phyloP scores from a whole-genome alignment of 2,797 vertebrate genomes.

The Urophycis tenuis region DNA sequence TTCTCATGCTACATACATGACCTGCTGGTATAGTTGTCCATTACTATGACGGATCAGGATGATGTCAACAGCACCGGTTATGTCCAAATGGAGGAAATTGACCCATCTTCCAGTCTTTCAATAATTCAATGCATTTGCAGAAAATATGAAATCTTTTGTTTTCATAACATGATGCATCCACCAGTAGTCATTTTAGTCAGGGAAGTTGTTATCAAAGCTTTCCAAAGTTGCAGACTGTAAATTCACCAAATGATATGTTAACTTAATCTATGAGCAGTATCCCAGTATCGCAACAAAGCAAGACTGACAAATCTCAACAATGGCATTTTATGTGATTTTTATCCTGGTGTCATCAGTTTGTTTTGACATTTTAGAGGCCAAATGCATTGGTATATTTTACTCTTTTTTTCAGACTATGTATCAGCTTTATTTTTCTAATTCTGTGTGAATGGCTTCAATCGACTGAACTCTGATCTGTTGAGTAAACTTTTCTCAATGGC shows the following conservation, averaged over 20 bases:
- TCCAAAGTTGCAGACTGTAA: constrained; percentile 41
- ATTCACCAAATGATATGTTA: constrained; percentile 43
- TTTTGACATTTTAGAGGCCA: background rate
- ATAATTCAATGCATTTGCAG: background rate
- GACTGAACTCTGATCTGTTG: background rate
- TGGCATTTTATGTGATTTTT: background rate
- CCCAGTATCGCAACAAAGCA: background rate
- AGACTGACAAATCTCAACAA: background rate
- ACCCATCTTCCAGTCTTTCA: too few relatives aligned
- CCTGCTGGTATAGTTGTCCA: background rate
- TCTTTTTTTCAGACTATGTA: background rate
- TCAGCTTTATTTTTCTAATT: constrained; percentile 5
- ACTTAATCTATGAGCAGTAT: constrained; percentile 33
- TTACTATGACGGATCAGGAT: background rate
- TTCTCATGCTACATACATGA: too few relatives aligned
- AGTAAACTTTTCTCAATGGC: background rate
- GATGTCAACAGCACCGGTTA: background rate
- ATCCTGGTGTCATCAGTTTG: background rate
- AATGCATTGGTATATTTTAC: background rate
- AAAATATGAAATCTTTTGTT: background rate
- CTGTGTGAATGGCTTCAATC: background rate
- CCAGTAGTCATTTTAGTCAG: background rate
- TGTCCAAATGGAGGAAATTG: background rate
- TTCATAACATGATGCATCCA: background rate
- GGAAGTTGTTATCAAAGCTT: constrained; percentile 36